A percentile compares a stretch with the other conserved stretches of the same genome.
Evolutionary conservation across 2,113 vertebrate genomes (phyloP).

Genomic region (Tragelaphus buxtoni): DNA sequence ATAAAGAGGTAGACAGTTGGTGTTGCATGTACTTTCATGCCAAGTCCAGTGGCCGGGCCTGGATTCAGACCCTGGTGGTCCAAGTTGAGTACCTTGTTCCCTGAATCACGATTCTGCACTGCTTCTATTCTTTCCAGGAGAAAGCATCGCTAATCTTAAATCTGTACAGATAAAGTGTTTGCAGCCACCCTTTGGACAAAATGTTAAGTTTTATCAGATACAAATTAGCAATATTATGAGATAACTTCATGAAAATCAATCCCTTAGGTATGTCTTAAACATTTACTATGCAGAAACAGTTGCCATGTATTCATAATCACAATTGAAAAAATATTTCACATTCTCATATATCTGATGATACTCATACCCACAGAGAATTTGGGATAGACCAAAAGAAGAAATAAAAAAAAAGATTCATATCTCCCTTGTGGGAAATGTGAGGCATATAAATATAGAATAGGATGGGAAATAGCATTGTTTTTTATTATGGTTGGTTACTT

Average conservation of each 20-base stretch:
- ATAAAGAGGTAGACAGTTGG: neutral
- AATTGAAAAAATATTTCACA: neutral
- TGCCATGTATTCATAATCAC: neutral
- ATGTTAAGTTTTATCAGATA: neutral
- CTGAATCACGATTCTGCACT: rapidly evolving
- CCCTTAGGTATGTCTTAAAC: neutral
- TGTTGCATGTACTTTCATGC: rapidly evolving
- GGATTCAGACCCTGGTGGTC: rapidly evolving
- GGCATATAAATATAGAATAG: neutral
- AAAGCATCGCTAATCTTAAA: neutral
- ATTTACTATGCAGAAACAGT: neutral
- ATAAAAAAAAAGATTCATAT: neutral
- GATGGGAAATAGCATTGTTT: neutral
- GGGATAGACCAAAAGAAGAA: neutral
- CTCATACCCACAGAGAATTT: neutral
- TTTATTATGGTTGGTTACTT: neutral
- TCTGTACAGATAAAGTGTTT: neutral
- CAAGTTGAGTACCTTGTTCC: neutral
- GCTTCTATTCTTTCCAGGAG: neutral
- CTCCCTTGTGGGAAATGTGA: neutral
- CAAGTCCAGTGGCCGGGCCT: neutral
- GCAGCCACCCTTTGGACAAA: neutral
- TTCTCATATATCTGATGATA: neutral
- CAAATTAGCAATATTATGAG: neutral
- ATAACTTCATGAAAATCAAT: neutral